A percentile compares a stretch with the other conserved stretches of the same genome.
Evolutionary conservation across 1,140 invertebrate species (phyloP).

Genomic region (Spodoptera litura): DNA sequence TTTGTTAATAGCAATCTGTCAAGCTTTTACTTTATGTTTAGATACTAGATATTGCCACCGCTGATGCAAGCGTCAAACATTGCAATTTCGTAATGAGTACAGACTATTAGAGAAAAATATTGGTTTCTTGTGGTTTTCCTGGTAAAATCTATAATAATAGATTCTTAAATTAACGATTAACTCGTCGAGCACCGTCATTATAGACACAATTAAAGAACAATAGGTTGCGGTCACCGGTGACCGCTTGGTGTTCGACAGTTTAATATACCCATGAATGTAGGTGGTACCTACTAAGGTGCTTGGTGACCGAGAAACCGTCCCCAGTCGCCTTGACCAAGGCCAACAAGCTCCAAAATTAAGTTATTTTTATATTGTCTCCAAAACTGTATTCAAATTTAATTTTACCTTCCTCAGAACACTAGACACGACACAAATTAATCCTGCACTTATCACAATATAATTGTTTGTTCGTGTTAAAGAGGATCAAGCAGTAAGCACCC

Average conservation of each 20-base stretch:
- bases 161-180: not conserved
- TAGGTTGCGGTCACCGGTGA: too few species aligned
- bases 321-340: slow-evolving; percentile 12
- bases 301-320: not conserved
- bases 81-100: slow-evolving; percentile 38
- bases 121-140: slow-evolving; percentile 12
- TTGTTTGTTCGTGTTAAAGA: slow-evolving; percentile 35
- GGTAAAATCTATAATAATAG: not conserved
- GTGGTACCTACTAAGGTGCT: not conserved
- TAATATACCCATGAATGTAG: not conserved
- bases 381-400: slow-evolving; percentile 9
- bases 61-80: slow-evolving; percentile 35
- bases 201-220: too few species aligned
- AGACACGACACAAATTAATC: slow-evolving; percentile 23
- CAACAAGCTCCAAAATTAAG: slow-evolving; percentile 12
- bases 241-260: too few species aligned
- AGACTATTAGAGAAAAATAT: slow-evolving; percentile 17
- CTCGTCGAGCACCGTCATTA: too few species aligned
- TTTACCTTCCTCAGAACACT: not conserved
- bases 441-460: slow-evolving; percentile 26
- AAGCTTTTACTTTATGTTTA: slow-evolving; percentile 10
- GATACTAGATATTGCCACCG: slow-evolving; percentile 14
- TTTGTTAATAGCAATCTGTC: slow-evolving; percentile 14
- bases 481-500: slow-evolving; percentile 30
- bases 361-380: slow-evolving; percentile 6